Conservation (phyloP, 2,888 invertebrate genomes). For the Ennomos quercinarius region DNA sequence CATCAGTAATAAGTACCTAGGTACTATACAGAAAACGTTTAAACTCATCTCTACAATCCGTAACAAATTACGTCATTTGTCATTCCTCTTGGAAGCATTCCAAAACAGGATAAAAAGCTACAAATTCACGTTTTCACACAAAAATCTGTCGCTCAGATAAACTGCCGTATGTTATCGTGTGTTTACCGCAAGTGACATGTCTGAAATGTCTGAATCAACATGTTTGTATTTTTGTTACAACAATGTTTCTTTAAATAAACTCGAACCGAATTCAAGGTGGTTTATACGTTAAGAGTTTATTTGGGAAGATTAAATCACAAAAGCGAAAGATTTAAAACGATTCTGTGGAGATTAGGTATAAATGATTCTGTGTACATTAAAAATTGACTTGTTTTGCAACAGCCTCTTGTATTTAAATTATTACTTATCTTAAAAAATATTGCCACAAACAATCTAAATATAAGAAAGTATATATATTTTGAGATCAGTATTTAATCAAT, state of each 20-base stretch:
- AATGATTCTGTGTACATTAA: constrained; percentile 17
- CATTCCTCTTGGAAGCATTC: constrained; percentile 23
- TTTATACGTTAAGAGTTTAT: constrained; percentile 11
- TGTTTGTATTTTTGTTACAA: constrained; percentile 22
- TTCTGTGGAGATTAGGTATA: constrained; percentile 10
- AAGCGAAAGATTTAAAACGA: constrained; percentile 22
- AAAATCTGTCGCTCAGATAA: constrained; percentile 13
- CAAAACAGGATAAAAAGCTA: constrained; percentile 17
- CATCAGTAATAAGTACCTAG: too few relatives aligned
- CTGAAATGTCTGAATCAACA: constrained; percentile 6
- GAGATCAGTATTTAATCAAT: too few relatives aligned
- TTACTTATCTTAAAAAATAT: not conserved
- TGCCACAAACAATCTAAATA: not conserved
- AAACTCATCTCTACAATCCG: not conserved
- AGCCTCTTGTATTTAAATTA: not conserved
- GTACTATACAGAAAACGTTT: not conserved
- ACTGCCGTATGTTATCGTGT: constrained; percentile 4
- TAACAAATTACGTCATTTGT: constrained; percentile 16
- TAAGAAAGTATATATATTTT: too few relatives aligned
- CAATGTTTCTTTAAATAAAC: constrained; percentile 23
- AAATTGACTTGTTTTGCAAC: constrained; percentile 13
- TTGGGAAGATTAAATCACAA: constrained; percentile 8
- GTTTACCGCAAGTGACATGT: constrained; percentile 12
- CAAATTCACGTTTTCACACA: constrained; percentile 7
- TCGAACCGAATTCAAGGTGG: constrained; percentile 1